These are phyloP conservation scores for Cassiopea xamachana DNA, from an alignment of 30 jellyfish, hydroid and myxozoan genomes.

Conservation along the genomic window DNA sequence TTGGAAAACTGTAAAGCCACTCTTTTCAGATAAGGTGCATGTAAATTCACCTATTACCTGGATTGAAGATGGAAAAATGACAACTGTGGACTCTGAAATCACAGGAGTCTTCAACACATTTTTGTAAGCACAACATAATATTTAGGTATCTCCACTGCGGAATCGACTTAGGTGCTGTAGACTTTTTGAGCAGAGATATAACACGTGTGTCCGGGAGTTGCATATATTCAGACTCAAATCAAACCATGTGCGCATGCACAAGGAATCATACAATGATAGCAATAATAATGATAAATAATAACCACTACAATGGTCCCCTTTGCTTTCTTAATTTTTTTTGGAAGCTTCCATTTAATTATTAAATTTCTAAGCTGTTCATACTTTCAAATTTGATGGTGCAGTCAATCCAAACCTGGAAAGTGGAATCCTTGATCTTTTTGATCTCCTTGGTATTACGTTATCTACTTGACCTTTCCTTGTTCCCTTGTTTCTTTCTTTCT, in stretches of 20 bases:
- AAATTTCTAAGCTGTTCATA: no score
- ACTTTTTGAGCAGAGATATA: no score
- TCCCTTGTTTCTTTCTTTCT: neutral
- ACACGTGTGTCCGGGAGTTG: no score
- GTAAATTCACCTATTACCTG: constrained; percentile 35
- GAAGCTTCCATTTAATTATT: no score
- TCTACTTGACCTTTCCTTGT: neutral
- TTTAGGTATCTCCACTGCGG: constrained; percentile 37
- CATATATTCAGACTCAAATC: no score
- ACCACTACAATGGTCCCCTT: no score
- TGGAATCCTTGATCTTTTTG: constrained; percentile 4
- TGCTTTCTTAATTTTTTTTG: no score
- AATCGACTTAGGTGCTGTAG: constrained; percentile 9
- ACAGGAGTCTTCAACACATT: constrained; percentile 26
- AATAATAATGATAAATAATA: no score
- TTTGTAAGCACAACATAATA: constrained; percentile 36
- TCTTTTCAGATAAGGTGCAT: constrained; percentile 56
- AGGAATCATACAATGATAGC: no score
- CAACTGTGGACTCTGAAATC: constrained; percentile 39
- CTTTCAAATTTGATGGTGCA: no score
- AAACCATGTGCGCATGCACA: no score
- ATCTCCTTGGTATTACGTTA: neutral
- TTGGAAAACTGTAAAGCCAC: constrained; percentile 66
- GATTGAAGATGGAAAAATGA: constrained; percentile 50
- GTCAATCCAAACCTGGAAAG: no score